These are phyloP conservation scores for Parapsyche elsis DNA, from an alignment of 1,140 invertebrate genomes.

Conservation along the genomic window DNA sequence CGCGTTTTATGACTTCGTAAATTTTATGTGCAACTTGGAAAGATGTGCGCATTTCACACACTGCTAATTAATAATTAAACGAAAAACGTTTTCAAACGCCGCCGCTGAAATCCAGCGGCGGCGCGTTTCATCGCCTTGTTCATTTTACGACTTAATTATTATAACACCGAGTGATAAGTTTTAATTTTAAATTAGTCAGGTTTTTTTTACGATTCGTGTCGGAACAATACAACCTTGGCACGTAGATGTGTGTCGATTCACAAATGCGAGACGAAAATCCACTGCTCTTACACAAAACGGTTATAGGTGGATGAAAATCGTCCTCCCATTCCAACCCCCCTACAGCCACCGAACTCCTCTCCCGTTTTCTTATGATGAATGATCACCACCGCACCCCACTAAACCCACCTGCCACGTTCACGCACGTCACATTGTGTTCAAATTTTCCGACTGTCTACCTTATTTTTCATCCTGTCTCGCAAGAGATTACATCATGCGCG, in stretches of 20 bases:
- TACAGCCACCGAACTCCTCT: not conserved
- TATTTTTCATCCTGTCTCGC: conserved; percentile 61
- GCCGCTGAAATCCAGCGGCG: not conserved
- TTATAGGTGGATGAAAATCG: no score
- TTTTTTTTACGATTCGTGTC: not conserved
- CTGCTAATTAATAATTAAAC: no score
- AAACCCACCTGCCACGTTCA: conserved; percentile 45
- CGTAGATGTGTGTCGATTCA: no score
- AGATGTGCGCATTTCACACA: no score
- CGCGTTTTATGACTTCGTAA: no score
- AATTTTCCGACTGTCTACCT: conserved; percentile 53
- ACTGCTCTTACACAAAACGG: no score
- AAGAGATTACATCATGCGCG: conserved; percentile 69
- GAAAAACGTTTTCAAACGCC: not conserved
- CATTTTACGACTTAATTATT: not conserved
- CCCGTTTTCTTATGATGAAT: conserved; percentile 5
- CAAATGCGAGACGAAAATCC: no score
- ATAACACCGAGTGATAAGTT: not conserved
- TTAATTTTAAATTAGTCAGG: no score
- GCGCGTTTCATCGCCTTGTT: not conserved
- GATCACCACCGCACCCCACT: not conserved
- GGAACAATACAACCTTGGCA: no score
- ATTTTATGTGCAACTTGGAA: no score
- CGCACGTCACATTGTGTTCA: conserved; percentile 50
- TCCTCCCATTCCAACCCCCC: no score